Evolutionary conservation across 2,113 vertebrate species (phyloP).

Genomic region (Helogale parvula): DNA sequence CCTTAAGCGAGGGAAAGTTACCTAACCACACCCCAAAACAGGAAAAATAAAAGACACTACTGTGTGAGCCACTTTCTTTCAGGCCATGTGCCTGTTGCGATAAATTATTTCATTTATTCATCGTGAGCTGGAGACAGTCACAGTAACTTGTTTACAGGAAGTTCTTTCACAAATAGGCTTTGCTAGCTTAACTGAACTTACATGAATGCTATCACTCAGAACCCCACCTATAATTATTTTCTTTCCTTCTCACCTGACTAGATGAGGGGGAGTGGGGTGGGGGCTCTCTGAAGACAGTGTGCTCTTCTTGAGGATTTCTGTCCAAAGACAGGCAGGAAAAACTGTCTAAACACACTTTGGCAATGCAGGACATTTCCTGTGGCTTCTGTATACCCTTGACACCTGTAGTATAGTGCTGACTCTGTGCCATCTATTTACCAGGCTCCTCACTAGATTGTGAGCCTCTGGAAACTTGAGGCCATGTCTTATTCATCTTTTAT

Average conservation of each 20-base stretch:
- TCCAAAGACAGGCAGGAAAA: conserved; percentile 67
- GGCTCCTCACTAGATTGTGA: not conserved
- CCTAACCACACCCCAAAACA: conserved; percentile 63
- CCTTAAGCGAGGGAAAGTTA: conserved; percentile 72
- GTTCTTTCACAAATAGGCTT: conserved; percentile 79
- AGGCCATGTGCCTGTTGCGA: conserved; percentile 57
- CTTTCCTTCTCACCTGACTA: conserved; percentile 54
- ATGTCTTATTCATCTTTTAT: not conserved
- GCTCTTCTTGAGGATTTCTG: conserved; percentile 78
- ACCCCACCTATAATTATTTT: conserved; percentile 44
- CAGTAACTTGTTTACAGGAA: conserved; percentile 82
- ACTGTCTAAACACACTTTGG: conserved; percentile 50
- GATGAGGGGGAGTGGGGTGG: conserved; percentile 21
- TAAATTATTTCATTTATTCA: conserved; percentile 75
- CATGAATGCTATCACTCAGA: conserved; percentile 75
- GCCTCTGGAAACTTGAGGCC: conserved; percentile 31
- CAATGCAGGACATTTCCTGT: not conserved
- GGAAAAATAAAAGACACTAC: conserved; percentile 67
- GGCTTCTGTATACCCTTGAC: not conserved
- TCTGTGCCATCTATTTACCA: not conserved
- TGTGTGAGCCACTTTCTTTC: conserved; percentile 77
- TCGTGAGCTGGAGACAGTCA: conserved; percentile 71
- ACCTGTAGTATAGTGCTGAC: not conserved
- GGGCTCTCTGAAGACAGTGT: conserved; percentile 36
- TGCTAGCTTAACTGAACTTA: conserved; percentile 81